Conservation (phyloP, 2,797 vertebrate genomes). For the Xenops minutus region DNA sequence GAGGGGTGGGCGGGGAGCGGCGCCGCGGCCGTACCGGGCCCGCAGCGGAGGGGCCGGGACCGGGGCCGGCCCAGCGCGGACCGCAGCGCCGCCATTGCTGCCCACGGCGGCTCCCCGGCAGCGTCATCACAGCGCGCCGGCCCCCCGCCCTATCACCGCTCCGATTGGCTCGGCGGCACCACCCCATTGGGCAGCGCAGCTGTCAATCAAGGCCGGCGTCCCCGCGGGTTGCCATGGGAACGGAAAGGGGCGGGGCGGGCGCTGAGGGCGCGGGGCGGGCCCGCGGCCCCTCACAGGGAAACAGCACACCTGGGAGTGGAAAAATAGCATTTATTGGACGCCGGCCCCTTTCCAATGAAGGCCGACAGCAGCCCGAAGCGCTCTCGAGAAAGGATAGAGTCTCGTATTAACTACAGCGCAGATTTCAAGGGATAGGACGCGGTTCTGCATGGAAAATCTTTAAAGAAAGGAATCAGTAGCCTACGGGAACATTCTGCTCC, state of each 20-base stretch:
- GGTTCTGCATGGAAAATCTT: background rate
- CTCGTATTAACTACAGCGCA: background rate
- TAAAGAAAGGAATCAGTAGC: background rate
- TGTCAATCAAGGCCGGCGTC: background rate
- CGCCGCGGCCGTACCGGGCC: background rate
- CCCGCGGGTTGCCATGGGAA: background rate
- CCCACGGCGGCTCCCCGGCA: fast-evolving
- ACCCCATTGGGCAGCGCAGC: fast-evolving
- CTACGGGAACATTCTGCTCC: fast-evolving
- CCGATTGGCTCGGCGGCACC: background rate
- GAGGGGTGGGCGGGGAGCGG: background rate
- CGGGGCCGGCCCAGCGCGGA: background rate
- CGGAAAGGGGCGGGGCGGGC: background rate
- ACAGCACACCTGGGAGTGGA: background rate
- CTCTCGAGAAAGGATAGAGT: fast-evolving
- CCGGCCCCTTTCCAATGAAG: background rate
- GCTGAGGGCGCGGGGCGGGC: background rate
- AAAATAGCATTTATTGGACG: background rate
- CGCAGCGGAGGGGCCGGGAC: background rate
- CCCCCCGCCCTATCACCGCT: fast-evolving
- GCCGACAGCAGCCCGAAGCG: background rate
- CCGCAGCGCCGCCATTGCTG: background rate
- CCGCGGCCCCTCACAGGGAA: no score
- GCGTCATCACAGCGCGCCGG: background rate
- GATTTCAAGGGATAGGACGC: background rate